Evolutionary conservation across 2,888 invertebrate species (phyloP), one percentile per base, ranked within the genome.

Genomic region (Sialis lutaria): DNA sequence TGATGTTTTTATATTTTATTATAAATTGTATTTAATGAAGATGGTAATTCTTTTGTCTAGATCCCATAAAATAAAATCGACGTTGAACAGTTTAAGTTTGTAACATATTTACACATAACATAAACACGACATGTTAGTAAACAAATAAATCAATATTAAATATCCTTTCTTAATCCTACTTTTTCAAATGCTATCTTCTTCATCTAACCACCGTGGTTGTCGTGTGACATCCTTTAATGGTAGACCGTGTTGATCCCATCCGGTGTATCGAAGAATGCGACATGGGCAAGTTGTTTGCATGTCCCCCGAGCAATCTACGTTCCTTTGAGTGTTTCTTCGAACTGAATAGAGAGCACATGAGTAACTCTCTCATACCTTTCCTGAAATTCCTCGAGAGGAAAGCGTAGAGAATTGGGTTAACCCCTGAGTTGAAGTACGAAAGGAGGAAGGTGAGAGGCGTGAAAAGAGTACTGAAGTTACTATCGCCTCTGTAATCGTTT

Each of bases 321-420:
- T 42, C 34, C 30, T 32, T 49, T 49, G 39, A 46, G 33, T 8
- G 34, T 32, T 10, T 46, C 42, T 45, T 43, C 13, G 31, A 40
- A 32, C 10, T 46, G 44, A 6, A 52, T 5, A 53, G 46, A 12
- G 52, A 53, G 50, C 67, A 69, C 13, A 56, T 53, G 42, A 74
- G 57, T 4, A 73, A 60, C 53, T 75, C 74, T 32, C 62, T 57
- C 60, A 74, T 69, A 33, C 72, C 72, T 47, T 66, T 45, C 30
- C 74, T 64, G 58, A 77, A 77, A 53, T 73, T 70, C 10, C 68
- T 64, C 2, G 75, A 75, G 51, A 77, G 62, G 55, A 76, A 69
- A 7, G 75, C 74, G 56, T 77, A 77, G 3, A 77, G 62, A 42
- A 76, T 60, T 0, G 76, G 76, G 57, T 77, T 76, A 41, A 76